phyloP scores from a whole-genome alignment of 2,797 vertebrate species.

The Pseudomugil gertrudae region DNA sequence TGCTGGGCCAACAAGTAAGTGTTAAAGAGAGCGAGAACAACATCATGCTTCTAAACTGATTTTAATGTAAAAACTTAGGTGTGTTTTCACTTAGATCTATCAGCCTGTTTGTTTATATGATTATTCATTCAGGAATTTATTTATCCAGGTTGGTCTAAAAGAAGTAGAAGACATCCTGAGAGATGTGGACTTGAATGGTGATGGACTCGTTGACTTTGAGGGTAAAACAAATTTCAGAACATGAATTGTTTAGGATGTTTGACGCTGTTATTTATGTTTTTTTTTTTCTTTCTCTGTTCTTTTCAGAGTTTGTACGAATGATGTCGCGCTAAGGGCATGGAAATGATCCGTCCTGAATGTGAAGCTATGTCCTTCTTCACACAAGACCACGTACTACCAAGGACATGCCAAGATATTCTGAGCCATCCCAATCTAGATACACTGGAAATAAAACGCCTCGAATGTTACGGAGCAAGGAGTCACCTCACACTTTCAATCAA shows the following conservation, averaged over 20 bases:
- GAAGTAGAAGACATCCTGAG: conserved; percentile 97
- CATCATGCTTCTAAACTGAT: background rate
- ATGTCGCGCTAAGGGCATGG: conserved; percentile 89
- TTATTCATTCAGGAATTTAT: background rate
- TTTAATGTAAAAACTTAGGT: background rate
- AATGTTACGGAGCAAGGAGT: conserved; percentile 61
- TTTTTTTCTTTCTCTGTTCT: conserved; percentile 25
- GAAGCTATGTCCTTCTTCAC: conserved; percentile 53
- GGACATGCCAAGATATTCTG: conserved; percentile 65
- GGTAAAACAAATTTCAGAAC: conserved; percentile 77
- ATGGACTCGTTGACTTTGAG: conserved; percentile 97
- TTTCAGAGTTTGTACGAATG: conserved; percentile 95
- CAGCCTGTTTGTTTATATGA: background rate
- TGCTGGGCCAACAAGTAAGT: conserved; percentile 92
- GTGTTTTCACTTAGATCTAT: conserved; percentile 5
- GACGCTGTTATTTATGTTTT: background rate
- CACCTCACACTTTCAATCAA: conserved; percentile 63
- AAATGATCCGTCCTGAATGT: conserved; percentile 61
- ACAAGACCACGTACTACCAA: conserved; percentile 49
- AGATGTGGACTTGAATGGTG: conserved; percentile 96
- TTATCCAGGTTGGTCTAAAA: conserved; percentile 86
- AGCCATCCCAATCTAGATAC: conserved; percentile 72
- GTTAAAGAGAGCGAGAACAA: background rate
- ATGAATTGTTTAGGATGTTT: background rate
- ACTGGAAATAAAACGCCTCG: conserved; percentile 77